These are phyloP conservation scores for Ophion costatus DNA, from an alignment of 2,888 invertebrate genomes.

Conservation along the genomic window DNA sequence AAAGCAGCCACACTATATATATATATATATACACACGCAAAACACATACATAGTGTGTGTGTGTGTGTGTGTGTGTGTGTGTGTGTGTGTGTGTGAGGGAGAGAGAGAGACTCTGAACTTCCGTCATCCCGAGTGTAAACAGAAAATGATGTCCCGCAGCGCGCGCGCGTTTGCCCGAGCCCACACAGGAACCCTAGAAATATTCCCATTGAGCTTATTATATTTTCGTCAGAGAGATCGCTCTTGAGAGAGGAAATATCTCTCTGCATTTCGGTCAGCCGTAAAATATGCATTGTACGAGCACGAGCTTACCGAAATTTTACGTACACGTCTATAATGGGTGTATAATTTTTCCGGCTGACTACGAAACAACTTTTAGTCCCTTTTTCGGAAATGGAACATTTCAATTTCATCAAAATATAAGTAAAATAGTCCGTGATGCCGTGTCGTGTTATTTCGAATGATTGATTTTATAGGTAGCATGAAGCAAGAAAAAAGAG, in stretches of 20 bases:
- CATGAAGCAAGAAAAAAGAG: no score
- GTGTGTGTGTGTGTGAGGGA: no score
- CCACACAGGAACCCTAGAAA: slow-evolving; percentile 43
- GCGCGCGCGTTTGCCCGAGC: slow-evolving; percentile 54
- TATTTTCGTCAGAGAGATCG: slow-evolving; percentile 58
- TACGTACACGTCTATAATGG: no score
- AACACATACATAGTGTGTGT: no score
- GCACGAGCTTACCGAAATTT: neutral
- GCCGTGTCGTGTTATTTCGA: no score
- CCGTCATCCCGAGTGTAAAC: slow-evolving; percentile 73
- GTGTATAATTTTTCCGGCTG: slow-evolving; percentile 1
- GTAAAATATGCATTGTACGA: slow-evolving; percentile 16
- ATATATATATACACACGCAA: neutral
- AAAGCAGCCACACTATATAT: slow-evolving; percentile 53
- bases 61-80: no score
- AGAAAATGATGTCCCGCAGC: slow-evolving; percentile 74
- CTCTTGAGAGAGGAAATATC: slow-evolving; percentile 36
- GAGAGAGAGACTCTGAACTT: slow-evolving; percentile 18
- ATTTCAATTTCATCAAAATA: no score
- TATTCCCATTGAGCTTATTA: slow-evolving; percentile 58
- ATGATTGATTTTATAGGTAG: no score
- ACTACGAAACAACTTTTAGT: neutral
- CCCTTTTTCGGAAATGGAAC: neutral
- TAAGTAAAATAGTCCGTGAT: no score
- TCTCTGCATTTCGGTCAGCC: slow-evolving; percentile 22